phyloP scores from a whole-genome alignment of 2,797 vertebrate genomes.

The Takifugu ocellatus region DNA sequence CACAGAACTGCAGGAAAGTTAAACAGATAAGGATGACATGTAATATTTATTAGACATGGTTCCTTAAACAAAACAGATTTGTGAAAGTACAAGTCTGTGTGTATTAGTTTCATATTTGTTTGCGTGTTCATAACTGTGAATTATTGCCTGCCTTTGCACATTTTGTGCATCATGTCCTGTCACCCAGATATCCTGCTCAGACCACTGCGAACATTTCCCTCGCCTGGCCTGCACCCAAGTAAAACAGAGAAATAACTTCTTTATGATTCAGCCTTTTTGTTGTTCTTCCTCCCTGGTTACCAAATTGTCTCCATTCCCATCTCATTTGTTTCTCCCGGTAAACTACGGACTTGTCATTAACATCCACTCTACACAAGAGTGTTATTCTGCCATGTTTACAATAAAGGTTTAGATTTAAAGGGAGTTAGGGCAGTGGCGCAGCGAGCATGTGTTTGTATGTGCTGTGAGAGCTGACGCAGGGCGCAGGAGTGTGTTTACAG shows the following conservation, averaged over 20 bases:
- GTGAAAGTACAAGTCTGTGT: neutral
- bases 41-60: conserved; percentile 24
- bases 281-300: conserved; percentile 71
- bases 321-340: conserved; percentile 61
- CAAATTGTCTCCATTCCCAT: conserved; percentile 44
- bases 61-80: conserved; percentile 26
- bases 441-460: conserved; percentile 45
- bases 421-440: conserved; percentile 67
- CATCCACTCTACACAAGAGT: conserved; percentile 69
- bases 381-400: conserved; percentile 78
- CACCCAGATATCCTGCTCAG: conserved; percentile 33
- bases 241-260: conserved; percentile 78
- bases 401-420: conserved; percentile 77
- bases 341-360: conserved; percentile 71
- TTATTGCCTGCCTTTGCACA: conserved; percentile 48
- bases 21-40: conserved; percentile 34
- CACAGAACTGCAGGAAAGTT: conserved; percentile 10
- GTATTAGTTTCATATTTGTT: conserved; percentile 21
- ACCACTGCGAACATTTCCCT: conserved; percentile 48
- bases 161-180: conserved; percentile 24
- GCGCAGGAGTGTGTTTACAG: conserved; percentile 69
- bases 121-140: conserved; percentile 30
- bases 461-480: conserved; percentile 44
- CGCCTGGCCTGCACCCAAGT: conserved; percentile 67
- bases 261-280: conserved; percentile 78